Evolutionary conservation across 2,888 invertebrate species (phyloP), one percentile per base, ranked within the genome.

Genomic region (Adela reaumurella): DNA sequence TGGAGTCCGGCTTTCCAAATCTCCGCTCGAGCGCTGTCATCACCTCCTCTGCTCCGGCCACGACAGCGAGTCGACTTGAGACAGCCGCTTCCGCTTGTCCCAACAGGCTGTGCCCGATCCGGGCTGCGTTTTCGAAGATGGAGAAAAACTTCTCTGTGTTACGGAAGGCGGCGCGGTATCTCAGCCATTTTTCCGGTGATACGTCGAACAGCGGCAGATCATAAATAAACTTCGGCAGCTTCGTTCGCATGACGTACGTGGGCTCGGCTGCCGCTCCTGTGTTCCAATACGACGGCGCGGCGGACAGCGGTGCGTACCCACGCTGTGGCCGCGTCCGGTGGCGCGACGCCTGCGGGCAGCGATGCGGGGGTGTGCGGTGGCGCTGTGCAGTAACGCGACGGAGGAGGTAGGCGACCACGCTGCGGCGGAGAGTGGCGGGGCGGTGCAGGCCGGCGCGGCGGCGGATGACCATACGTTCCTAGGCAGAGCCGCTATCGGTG

Each of bases 241-340:
- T 24, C 24, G 24, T 24, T 4, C 24, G 24, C 8, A 8, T 8
- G 47, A 50, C 49, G 53, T 53, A 47, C 48, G 52, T 48, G 52
- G 50, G 53, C 52, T 53, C 53, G 53, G 52, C 42, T 5, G 16
- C 35, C 42, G 42, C 42, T 17, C 6, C 42, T 4, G 6, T 42
- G 42, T 17, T 14, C 4, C 6, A 5, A 6, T 3, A 14, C 42
- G 42, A n/a, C 16, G 17, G 42, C 16, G 11, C 42, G 42, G 42
- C 42, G 11, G 42, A 14, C 42, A 17, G 16, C 16, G 16, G 42
- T 42, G 42, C 42, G 42, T 11, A 6, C 6, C 42, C 16, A 42
- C 42, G 42, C 17, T 42, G 16, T 14, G 42, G 42, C 42, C 4
- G 42, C 24, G 8, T 4, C 24, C 5, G 24, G 24, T 8, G 24